Percentiles rank a stretch among this genome's conserved stretches.
phyloP scores from a whole-genome alignment of 2,888 invertebrate species.

The Yponomeuta sedellus region DNA sequence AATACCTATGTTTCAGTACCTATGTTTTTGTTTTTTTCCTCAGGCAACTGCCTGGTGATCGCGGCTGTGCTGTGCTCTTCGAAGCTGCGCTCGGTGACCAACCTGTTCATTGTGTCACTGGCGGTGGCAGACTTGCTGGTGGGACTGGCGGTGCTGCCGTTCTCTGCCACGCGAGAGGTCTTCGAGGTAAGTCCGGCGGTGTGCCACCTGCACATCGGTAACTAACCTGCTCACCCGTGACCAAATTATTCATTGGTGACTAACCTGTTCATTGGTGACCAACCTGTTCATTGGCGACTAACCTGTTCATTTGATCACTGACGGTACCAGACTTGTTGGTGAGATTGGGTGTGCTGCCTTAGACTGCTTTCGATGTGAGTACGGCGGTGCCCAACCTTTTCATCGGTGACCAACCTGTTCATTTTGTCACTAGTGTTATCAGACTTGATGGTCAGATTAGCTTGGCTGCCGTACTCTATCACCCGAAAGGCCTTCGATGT shows the following conservation, averaged over 20 bases:
- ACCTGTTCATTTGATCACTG: no score
- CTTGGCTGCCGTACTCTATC: no score
- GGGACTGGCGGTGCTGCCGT: conserved; percentile 96
- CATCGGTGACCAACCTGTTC: no score
- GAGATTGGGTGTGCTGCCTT: no score
- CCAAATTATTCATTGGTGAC: no score
- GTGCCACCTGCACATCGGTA: conserved; percentile 84
- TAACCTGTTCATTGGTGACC: conserved; percentile 23
- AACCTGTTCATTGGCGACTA: no score
- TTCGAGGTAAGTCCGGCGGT: conserved; percentile 83
- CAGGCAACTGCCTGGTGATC: conserved; percentile 92
- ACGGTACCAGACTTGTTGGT: no score
- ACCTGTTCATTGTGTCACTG: conserved; percentile 96
- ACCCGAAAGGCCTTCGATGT: no score
- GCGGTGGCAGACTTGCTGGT: conserved; percentile 97
- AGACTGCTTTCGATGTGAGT: no score
- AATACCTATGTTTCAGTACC: background rate
- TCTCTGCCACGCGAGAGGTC: conserved; percentile 96
- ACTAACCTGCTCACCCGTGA: conserved; percentile 74
- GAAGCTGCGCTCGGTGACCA: conserved; percentile 95
- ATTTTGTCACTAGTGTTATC: no score
- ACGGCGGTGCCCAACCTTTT: no score
- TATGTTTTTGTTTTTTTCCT: conserved; percentile 6
- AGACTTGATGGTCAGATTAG: no score
- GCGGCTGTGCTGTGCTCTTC: conserved; percentile 93